These are phyloP conservation scores for Tragelaphus buxtoni DNA, from an alignment of 2,113 vertebrate species.

Conservation along the genomic window DNA sequence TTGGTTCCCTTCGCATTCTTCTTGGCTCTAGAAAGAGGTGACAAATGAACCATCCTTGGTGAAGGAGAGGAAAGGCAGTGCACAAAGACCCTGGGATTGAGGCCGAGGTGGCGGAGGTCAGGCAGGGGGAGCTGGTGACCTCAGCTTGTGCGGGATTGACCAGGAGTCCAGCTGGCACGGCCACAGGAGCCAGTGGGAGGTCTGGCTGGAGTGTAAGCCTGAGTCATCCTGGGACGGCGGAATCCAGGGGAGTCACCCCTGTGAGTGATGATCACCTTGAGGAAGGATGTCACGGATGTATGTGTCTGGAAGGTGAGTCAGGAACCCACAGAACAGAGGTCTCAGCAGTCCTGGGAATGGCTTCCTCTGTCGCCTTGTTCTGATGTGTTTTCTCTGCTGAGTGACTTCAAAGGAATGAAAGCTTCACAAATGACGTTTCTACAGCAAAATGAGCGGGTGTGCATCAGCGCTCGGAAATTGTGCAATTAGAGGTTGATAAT, in stretches of 20 bases:
- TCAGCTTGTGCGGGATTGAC: background rate
- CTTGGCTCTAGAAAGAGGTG: background rate
- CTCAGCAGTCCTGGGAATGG: background rate
- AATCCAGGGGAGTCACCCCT: background rate
- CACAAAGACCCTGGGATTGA: background rate
- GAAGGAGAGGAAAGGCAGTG: background rate
- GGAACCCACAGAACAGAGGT: background rate
- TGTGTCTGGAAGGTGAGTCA: constrained; percentile 62
- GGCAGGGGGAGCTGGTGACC: background rate
- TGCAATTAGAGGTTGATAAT: background rate
- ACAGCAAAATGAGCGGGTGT: background rate
- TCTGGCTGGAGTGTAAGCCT: background rate
- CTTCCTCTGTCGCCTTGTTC: background rate
- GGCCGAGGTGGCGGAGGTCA: background rate
- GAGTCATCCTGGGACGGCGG: constrained; percentile 1
- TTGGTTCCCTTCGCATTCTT: background rate
- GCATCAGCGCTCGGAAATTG: background rate
- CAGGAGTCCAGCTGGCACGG: background rate
- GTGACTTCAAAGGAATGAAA: background rate
- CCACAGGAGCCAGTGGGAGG: background rate
- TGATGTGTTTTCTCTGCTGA: background rate
- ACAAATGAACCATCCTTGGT: background rate
- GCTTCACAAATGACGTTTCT: background rate
- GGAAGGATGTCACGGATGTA: background rate
- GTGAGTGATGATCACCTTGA: constrained; percentile 35